These are phyloP conservation scores for Rhinolophus ferrumequinum DNA, from an alignment of 2,113 vertebrate species.

Conservation along the genomic window DNA sequence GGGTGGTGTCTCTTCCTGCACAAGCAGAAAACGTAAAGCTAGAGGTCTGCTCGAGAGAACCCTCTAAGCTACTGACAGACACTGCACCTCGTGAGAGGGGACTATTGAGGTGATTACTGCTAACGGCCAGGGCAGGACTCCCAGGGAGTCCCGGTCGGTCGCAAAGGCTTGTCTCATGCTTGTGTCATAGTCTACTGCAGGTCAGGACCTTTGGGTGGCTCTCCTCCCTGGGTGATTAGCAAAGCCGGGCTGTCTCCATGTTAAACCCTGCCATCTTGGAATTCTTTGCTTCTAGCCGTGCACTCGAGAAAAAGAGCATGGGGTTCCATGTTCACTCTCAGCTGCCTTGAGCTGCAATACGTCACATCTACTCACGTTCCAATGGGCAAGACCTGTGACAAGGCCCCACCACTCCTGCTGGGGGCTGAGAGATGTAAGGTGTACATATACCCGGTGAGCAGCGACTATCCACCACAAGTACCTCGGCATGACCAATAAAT, in stretches of 20 bases:
- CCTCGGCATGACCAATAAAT: not conserved
- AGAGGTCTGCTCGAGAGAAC: not conserved
- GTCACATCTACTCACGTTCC: not conserved
- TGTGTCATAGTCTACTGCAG: not conserved
- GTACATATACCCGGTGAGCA: not conserved
- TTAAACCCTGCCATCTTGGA: not conserved
- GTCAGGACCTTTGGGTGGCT: not conserved
- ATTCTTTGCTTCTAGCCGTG: not conserved
- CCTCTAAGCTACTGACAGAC: not conserved
- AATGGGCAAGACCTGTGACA: rapidly evolving
- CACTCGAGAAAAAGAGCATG: not conserved
- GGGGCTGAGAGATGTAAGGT: not conserved
- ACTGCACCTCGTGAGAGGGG: rapidly evolving
- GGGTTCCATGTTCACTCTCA: not conserved
- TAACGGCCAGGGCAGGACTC: not conserved
- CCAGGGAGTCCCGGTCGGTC: not conserved
- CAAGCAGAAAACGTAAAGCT: not conserved
- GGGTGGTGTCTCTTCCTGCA: not conserved
- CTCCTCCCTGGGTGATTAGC: not conserved
- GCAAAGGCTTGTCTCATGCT: rapidly evolving
- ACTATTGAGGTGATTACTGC: rapidly evolving
- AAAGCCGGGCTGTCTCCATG: not conserved
- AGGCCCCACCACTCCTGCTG: not conserved
- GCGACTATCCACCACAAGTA: rapidly evolving
- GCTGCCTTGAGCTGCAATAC: not conserved